Evolutionary conservation across 2,888 invertebrate species (phyloP).

Genomic region (Sphecodes monilicornis): DNA sequence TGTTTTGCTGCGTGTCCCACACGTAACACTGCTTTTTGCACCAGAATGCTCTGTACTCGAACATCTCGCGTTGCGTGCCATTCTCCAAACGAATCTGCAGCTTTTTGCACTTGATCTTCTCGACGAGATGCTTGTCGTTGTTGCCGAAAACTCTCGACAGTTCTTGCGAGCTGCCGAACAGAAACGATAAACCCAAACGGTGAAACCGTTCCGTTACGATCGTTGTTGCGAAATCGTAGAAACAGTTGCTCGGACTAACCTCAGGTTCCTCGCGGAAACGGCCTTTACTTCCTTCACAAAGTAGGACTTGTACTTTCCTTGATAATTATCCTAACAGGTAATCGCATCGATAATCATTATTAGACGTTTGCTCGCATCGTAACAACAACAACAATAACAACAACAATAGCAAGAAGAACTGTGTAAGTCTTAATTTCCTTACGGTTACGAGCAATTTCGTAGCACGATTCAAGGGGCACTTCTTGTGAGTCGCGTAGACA

Average conservation of each 20-base stretch:
- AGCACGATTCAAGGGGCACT: slow-evolving; percentile 85
- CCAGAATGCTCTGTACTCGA: slow-evolving; percentile 83
- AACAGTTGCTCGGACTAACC: slow-evolving; percentile 70
- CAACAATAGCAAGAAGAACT: neutral
- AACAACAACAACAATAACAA: neutral
- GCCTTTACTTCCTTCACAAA: slow-evolving; percentile 84
- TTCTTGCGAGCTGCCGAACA: slow-evolving; percentile 58
- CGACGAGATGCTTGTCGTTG: slow-evolving; percentile 69
- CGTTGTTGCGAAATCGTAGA: neutral
- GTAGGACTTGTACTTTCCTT: slow-evolving; percentile 85
- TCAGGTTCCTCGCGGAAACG: slow-evolving; percentile 79
- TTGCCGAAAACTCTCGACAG: slow-evolving; percentile 49
- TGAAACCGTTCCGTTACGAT: neutral
- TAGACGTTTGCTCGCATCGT: neutral
- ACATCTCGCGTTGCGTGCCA: slow-evolving; percentile 78
- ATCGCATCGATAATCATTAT: slow-evolving; percentile 12
- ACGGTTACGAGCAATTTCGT: slow-evolving; percentile 86
- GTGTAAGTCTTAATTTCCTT: slow-evolving; percentile 73
- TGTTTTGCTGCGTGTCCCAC: slow-evolving; percentile 85
- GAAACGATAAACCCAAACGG: slow-evolving; percentile 21
- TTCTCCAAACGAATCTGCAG: slow-evolving; percentile 80
- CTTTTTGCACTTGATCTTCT: slow-evolving; percentile 70
- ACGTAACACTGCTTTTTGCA: slow-evolving; percentile 86
- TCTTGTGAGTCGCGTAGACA: slow-evolving; percentile 85
- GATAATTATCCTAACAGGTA: slow-evolving; percentile 84